Base-by-base conservation (phyloP, 2,888 invertebrate genomes). In the Petrolisthes manimaculis region DNA sequence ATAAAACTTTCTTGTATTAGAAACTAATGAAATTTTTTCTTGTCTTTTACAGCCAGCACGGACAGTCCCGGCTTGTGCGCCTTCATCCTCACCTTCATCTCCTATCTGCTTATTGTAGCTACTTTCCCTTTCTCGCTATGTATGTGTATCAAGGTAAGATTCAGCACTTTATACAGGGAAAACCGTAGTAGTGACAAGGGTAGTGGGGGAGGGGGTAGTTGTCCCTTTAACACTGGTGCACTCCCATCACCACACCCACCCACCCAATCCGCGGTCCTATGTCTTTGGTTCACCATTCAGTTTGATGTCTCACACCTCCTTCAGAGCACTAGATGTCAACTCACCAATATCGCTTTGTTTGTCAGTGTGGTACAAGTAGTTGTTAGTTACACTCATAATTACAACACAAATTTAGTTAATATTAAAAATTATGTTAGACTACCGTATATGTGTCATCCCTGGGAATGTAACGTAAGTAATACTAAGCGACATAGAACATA, bases 81-180 rank as follows among this genome's bases (percentile, higher is more conserved):
- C 79, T 83, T 91, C 56, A 90, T 92, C 85, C 91, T 92, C 80
- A 92, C 92, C 83, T 89, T 91, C 83, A 90, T 92, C 74, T 92
- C 92, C 24, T 91, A 92, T 78, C 91, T 92, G 24, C 86, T 92
- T 79, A 92, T 92, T 89, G 75, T 92, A 18, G 91, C 92, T 75
- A 92, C 92, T 9, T 88, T 92, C 80, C 92, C 92, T 21, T 91
- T 92, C 84, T 92, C 92, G 5, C 88, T 92, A 54, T 92, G 92
- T 85, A 91, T 92, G 81, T 92, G 92, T 87, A 92, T 92, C 86
- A 92, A 92, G 92, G 92, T 92, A 89, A 91, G 92, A 78, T 21
- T 12, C 77, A 18, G 74, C 56, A 37, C 71, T 67, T 56, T 79
- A 24, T 56, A 14, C 12, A 21, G 18, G 61, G 56, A 24, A 37